Evolutionary conservation across 2,113 vertebrate species (phyloP), one percentile per base, ranked within the genome.

Genomic region (Sylvietta virens): DNA sequence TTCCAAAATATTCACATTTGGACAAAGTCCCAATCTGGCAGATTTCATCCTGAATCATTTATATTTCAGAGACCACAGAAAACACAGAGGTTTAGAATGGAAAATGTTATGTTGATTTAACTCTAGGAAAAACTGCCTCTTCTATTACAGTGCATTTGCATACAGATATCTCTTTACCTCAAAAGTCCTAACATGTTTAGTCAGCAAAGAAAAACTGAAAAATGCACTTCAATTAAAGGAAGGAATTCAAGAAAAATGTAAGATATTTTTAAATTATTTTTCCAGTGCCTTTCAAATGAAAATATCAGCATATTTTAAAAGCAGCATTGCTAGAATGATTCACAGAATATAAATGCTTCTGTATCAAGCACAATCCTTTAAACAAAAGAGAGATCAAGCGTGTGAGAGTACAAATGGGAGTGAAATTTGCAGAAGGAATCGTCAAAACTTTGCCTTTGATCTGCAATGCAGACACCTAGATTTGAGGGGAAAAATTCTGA

Each of bases 291-390:
- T 97, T 97, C 92, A 94, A 97, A 97, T 87, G 90, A 91, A 93
- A 92, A 91, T 91, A 97, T 95, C 92, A 94, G 64, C 92, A 80
- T 94, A 86, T 92, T 95, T 94, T 87, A 78, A 91, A 72, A 96
- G 28, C 42, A 71, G 37, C 30, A 2, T 70, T 88, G 72, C 70
- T 76, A 73, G 61, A 86, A 88, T 64, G 71, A 93, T 69, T 86
- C 71, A 50, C 33, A 61, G 94, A 91, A 67, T 74, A 70, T 51
- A 88, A 86, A 90, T 22, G 44, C 47, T 47, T 37, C 64, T 64
- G 35, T 88, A 72, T 85, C 89, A 92, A 77, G 45, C 24, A 58
- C 72, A 89, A 40, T 31, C 28, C 23, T 66, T 83, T 81, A 94
- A 93, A 92, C 78, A 92, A 88, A 84, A 94, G 80, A 78, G 81